Base-by-base conservation (phyloP, 2,797 vertebrate species). In the Craterocephalus amniculus region DNA sequence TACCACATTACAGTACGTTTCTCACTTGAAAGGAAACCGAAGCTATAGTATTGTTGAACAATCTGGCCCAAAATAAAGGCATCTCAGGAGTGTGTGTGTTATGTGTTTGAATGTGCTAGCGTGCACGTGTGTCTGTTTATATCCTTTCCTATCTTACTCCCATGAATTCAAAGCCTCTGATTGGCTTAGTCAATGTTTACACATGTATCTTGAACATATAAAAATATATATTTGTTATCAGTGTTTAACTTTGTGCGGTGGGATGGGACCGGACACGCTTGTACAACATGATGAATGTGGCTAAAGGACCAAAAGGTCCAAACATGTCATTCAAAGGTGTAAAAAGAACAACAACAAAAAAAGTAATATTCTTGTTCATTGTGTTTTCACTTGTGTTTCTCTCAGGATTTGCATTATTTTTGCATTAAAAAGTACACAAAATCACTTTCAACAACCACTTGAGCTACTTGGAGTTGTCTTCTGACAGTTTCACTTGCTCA, bases 131-230 rank as follows among this genome's bases (percentile, higher is more conserved):
- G 60, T 56, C 4, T 43, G 70, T 79, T n/a, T 79, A 62, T 78
- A 58, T 74, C 60, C 60, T 76, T 51, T 71, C 56, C 63, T 79
- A 70, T 85, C 70, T 62, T 66, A 87, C 68, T 70, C 81, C 76
- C 80, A 81, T 84, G 63, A 83, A 86, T 88, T 85, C 85, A 87
- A 88, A 88, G 88, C 85, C 87, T 87, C 55, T 69, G 51, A 86
- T 63, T 32, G 84, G 82, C 88, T 84, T 81, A 87, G 90, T 89
- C 86, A 81, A 86, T 91, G 90, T 92, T 93, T 92, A 92, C 91
- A 91, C 69, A 51, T 87, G 87, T 78, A 87, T 70, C 70, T 80
- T 88, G 72, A 78, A 84, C 67, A 79, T 70, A 76, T 67, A 36
- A 63, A 69, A 74, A 72, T 68, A 78, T 84, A 84, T 89, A 34